Evolutionary conservation across 2,888 invertebrate species (phyloP).

Genomic region (Seladonia tumulorum): DNA sequence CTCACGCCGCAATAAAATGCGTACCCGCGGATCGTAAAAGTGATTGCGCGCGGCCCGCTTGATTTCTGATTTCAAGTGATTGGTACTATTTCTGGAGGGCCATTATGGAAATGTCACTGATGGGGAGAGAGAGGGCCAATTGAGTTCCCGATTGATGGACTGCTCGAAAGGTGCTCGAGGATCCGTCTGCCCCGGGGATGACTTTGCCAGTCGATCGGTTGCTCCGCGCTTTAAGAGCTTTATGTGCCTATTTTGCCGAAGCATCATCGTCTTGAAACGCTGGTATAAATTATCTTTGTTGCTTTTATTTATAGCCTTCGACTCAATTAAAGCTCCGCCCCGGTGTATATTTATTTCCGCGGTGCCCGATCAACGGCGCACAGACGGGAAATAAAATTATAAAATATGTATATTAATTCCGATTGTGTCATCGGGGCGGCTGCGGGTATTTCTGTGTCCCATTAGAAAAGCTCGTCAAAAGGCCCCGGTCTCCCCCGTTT

Average conservation of each 20-base stretch:
- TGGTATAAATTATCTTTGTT: constrained; percentile 9
- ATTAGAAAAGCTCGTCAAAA: constrained; percentile 11
- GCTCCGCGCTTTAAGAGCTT: not conserved
- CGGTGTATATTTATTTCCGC: not conserved
- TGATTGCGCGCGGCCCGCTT: constrained; percentile 9
- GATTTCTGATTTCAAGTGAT: constrained; percentile 21
- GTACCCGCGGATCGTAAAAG: constrained; percentile 10
- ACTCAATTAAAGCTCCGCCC: not conserved
- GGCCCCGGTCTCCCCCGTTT: not conserved
- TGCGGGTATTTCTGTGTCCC: not conserved
- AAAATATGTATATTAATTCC: constrained; percentile 8
- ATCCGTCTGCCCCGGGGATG: not conserved
- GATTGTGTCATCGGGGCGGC: not conserved
- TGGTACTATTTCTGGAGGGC: constrained; percentile 20
- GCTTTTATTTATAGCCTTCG: not conserved
- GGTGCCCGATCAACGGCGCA: not conserved
- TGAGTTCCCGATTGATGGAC: constrained; percentile 5
- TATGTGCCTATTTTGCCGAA: not conserved
- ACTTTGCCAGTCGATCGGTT: constrained; percentile 15
- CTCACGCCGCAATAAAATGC: constrained; percentile 10
- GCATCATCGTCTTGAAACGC: constrained; percentile 5
- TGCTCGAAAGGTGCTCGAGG: constrained; percentile 21
- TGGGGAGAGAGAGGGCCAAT: constrained; percentile 3
- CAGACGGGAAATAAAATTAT: not conserved
- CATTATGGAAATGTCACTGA: constrained; percentile 23